Evolutionary conservation across 2,797 vertebrate genomes (phyloP).

Genomic region (Hapalemur alaotrensis): DNA sequence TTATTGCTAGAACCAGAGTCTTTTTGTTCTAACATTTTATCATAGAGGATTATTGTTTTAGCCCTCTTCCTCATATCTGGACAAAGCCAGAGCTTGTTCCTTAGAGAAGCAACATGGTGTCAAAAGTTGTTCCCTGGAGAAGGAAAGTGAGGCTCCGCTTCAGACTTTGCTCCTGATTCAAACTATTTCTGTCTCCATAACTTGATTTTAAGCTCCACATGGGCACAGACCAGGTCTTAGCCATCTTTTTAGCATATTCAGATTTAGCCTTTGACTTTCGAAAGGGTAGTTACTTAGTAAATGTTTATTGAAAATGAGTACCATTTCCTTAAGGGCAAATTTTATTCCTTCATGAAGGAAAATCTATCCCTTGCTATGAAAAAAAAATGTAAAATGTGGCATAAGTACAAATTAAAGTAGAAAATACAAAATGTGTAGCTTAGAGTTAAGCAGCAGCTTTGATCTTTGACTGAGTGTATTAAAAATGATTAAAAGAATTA

Average conservation of each 20-base stretch:
- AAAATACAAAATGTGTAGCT: conserved; percentile 29
- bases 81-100: neutral
- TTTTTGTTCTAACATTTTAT: neutral
- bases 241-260: neutral
- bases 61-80: neutral
- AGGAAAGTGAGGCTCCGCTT: neutral
- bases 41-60: neutral
- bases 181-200: neutral
- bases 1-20: neutral
- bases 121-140: neutral
- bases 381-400: neutral
- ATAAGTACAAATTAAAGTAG: conserved; percentile 45
- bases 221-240: neutral
- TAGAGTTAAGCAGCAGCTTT: conserved; percentile 36
- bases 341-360: conserved; percentile 23
- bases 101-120: neutral
- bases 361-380: conserved; percentile 16
- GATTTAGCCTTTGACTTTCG: conserved; percentile 31
- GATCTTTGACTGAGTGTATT: conserved; percentile 27
- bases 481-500: conserved; percentile 56
- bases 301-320: conserved; percentile 36
- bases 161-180: neutral
- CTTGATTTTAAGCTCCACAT: neutral
- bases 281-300: conserved; percentile 2
- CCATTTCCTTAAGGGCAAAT: neutral